A percentile compares a stretch with the other conserved stretches of the same genome.
Conservation (phyloP, 2,888 invertebrate species). For the Sycophila texana region DNA sequence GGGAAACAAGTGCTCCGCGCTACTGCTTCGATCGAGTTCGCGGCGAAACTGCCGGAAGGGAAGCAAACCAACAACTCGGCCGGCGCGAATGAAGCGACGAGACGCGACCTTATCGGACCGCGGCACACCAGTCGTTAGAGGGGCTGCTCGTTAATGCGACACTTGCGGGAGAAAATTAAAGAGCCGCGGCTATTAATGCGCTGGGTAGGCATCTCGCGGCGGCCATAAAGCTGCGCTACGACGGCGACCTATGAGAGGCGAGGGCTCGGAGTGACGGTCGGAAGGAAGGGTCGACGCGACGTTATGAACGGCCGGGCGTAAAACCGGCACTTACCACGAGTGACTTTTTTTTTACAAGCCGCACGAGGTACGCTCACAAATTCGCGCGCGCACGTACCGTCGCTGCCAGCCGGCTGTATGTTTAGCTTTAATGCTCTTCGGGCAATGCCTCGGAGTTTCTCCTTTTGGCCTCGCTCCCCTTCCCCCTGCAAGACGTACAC, state of each 20-base stretch:
- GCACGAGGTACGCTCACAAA: conserved; percentile 6
- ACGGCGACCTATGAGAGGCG: background rate
- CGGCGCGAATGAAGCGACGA: too few species aligned
- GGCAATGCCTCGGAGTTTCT: background rate
- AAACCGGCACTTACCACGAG: conserved; percentile 37
- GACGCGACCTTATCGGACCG: conserved; percentile 12
- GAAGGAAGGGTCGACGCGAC: background rate
- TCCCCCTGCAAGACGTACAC: too few species aligned
- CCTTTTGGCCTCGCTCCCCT: too few species aligned
- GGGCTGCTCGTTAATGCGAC: conserved; percentile 9
- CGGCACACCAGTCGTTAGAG: conserved; percentile 1
- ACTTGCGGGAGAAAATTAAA: conserved; percentile 18
- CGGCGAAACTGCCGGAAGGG: too few species aligned
- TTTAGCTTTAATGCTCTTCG: conserved; percentile 34
- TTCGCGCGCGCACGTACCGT: background rate
- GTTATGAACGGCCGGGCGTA: conserved; percentile 16
- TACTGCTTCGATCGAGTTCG: too few species aligned
- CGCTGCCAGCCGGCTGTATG: conserved; percentile 1
- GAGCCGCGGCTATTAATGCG: background rate
- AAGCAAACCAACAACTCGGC: too few species aligned
- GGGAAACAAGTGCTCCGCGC: background rate
- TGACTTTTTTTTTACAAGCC: conserved; percentile 32
- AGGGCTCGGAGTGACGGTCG: background rate
- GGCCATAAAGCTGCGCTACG: background rate
- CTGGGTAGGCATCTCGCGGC: background rate